phyloP scores from a whole-genome alignment of 2,113 vertebrate genomes.

The Gadus macrocephalus region DNA sequence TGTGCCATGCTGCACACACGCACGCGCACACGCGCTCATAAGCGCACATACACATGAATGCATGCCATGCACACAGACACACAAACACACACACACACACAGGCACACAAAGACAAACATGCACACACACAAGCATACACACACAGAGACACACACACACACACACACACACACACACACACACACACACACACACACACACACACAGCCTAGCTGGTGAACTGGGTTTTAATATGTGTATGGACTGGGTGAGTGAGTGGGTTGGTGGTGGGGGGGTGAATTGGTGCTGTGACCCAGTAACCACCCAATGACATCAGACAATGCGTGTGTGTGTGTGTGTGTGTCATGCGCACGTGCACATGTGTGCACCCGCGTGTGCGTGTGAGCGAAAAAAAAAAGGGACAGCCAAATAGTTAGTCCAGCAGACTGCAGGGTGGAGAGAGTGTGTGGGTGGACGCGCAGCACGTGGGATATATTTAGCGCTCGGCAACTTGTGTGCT shows the following conservation, averaged over 20 bases:
- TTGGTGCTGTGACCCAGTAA: constrained; percentile 16
- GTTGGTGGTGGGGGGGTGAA: background rate
- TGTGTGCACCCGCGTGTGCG: background rate
- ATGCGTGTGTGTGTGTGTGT: background rate
- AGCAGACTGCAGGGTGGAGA: constrained; percentile 18
- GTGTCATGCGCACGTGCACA: background rate
- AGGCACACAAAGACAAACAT: constrained; percentile 4
- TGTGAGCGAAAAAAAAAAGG: background rate
- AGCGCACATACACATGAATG: background rate
- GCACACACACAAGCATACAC: constrained; percentile 5
- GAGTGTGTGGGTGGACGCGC: background rate
- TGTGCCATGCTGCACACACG: background rate
- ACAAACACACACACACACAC: background rate
- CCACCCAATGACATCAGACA: constrained; percentile 22
- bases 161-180: background rate
- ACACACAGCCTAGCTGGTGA: background rate
- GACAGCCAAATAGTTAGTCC: constrained; percentile 20
- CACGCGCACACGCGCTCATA: no score
- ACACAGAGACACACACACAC: no score
- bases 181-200: constrained; percentile 14
- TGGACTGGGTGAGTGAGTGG: background rate
- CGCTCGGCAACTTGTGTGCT: no score
- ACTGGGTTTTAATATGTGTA: background rate
- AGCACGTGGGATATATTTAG: no score
- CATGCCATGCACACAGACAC: constrained; percentile 16